Conservation (phyloP, 2,113 vertebrate genomes). For the Campylomormyrus numenius region DNA sequence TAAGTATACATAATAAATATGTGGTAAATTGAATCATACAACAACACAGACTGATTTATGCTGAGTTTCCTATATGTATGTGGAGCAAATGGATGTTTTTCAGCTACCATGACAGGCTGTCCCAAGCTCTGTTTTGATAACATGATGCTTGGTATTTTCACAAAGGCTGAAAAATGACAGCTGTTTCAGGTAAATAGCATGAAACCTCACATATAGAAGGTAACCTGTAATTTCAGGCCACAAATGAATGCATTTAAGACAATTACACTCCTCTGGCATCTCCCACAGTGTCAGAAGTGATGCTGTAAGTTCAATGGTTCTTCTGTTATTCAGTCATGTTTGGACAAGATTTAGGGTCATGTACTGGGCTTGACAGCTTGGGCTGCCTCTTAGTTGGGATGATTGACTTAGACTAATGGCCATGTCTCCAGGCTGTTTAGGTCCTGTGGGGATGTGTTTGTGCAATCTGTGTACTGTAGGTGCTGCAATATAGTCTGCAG, state of each 20-base stretch:
- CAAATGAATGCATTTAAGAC: slow-evolving; percentile 25
- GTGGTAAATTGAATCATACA: not conserved
- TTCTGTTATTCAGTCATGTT: not conserved
- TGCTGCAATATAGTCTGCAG: not conserved
- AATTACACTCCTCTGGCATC: slow-evolving; percentile 22
- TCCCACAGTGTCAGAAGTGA: slow-evolving; percentile 17
- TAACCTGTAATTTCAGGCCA: slow-evolving; percentile 31
- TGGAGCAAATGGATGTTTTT: not conserved
- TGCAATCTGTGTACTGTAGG: not conserved
- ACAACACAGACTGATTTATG: not conserved
- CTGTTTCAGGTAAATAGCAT: slow-evolving; percentile 6
- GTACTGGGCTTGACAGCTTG: not conserved
- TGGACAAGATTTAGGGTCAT: not conserved
- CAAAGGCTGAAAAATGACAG: not conserved
- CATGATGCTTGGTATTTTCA: not conserved
- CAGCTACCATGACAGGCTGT: not conserved
- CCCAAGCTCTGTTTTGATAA: not conserved
- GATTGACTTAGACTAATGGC: not conserved
- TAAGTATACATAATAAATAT: not conserved
- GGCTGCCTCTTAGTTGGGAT: not conserved
- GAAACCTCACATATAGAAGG: slow-evolving; percentile 8
- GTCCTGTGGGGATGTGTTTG: not conserved
- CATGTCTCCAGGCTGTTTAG: not conserved
- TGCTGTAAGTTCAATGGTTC: not conserved
- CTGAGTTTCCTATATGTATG: not conserved